phyloP scores from a whole-genome alignment of 1,140 invertebrate genomes.

The Brachionus koreanus region DNA sequence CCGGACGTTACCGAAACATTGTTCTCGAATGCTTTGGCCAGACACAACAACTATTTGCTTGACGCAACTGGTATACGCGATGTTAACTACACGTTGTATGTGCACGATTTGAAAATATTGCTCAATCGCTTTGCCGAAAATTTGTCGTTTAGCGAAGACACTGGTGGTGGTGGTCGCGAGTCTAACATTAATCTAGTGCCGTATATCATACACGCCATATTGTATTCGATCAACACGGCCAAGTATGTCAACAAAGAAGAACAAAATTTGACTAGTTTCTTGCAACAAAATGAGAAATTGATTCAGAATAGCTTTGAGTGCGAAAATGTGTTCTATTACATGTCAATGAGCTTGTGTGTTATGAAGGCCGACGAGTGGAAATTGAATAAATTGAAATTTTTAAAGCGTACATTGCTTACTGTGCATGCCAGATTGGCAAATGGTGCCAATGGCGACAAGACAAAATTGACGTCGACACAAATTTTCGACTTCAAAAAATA shows the following conservation, averaged over 20 bases:
- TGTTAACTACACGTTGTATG: constrained; percentile 64
- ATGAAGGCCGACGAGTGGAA: constrained; percentile 70
- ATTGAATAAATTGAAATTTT: constrained; percentile 65
- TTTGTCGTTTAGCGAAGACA: constrained; percentile 92
- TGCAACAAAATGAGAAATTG: constrained; percentile 64
- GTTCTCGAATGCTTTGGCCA: constrained; percentile 84
- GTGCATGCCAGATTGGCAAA: constrained; percentile 68
- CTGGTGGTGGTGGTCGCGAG: constrained; percentile 84
- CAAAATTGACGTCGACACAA: constrained; percentile 56
- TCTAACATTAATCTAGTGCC: constrained; percentile 95
- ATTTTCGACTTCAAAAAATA: constrained; percentile 74
- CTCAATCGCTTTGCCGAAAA: constrained; percentile 84
- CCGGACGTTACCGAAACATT: constrained; percentile 82
- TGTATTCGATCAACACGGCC: constrained; percentile 90
- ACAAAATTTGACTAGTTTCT: constrained; percentile 67
- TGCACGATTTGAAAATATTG: constrained; percentile 89
- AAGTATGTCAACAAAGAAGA: constrained; percentile 71
- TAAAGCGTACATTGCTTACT: constrained; percentile 72
- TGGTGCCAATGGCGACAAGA: constrained; percentile 49
- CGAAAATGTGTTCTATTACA: constrained; percentile 82
- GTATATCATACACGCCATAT: constrained; percentile 85
- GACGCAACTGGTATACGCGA: constrained; percentile 58
- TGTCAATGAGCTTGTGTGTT: constrained; percentile 73
- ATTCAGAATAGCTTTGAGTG: constrained; percentile 76
- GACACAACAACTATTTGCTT: constrained; percentile 48